A percentile compares a stretch with the other conserved stretches of the same genome.
phyloP scores from a whole-genome alignment of 2,797 vertebrate species.

The Chelon labrosus region DNA sequence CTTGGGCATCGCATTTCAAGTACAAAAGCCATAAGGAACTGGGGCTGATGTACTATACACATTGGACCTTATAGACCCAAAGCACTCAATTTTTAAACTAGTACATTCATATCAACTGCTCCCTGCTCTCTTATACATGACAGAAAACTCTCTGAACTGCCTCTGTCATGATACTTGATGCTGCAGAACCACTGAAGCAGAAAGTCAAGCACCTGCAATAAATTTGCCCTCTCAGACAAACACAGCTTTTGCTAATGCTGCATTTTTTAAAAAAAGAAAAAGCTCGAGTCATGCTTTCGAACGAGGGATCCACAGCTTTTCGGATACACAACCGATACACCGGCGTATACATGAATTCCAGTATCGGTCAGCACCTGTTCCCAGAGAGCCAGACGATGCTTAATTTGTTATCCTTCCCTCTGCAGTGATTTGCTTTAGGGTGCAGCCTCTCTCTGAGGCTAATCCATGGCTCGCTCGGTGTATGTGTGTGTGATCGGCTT shows the following conservation, averaged over 20 bases:
- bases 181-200: background rate
- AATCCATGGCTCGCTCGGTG: conserved; percentile 9
- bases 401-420: conserved; percentile 22
- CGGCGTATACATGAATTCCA: conserved; percentile 1
- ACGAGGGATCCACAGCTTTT: conserved; percentile 2
- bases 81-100: conserved; percentile 18
- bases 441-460: background rate
- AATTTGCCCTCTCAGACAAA: conserved; percentile 33
- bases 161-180: conserved; percentile 4
- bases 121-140: conserved; percentile 1
- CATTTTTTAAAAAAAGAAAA: conserved; percentile 26
- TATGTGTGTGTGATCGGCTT: conserved; percentile 3
- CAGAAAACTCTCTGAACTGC: background rate
- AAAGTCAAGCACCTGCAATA: conserved; percentile 7
- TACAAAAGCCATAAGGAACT: no score
- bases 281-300: conserved; percentile 44
- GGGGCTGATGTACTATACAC: no score
- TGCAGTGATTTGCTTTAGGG: conserved; percentile 7
- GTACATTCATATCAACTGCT: conserved; percentile 17
- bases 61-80: background rate
- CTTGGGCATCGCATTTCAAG: no score
- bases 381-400: conserved; percentile 13
- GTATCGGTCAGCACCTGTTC: conserved; percentile 34
- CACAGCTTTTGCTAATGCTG: conserved; percentile 20
- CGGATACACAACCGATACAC: conserved; percentile 2